Evolutionary conservation across 2,888 invertebrate species (phyloP).

Genomic region (Chydorus sphaericus): DNA sequence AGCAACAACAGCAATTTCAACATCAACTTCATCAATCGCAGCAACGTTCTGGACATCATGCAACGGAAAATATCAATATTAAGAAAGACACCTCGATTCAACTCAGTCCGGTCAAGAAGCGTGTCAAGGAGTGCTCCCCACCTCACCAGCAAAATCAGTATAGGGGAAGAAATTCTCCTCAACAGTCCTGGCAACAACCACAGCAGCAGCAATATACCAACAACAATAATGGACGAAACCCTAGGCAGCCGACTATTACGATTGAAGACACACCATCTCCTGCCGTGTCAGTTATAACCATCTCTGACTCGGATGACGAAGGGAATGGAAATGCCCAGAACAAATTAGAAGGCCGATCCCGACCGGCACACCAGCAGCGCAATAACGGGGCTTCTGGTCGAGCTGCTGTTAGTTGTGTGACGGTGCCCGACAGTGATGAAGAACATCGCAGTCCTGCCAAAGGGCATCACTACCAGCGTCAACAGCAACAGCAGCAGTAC

Average conservation of each 20-base stretch:
- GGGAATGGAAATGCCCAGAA: conserved; percentile 35
- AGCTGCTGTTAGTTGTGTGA: conserved; percentile 40
- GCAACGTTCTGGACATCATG: conserved; percentile 3
- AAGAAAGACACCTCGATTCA: conserved; percentile 57
- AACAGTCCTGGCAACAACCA: conserved; percentile 24
- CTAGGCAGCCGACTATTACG: conserved; percentile 71
- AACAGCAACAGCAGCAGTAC: conserved; percentile 22
- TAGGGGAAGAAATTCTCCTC: conserved; percentile 17
- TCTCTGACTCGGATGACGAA: conserved; percentile 89
- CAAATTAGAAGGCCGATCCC: conserved; percentile 21
- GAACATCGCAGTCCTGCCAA: conserved; percentile 40
- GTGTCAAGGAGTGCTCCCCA: conserved; percentile 90
- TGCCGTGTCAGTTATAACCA: conserved; percentile 86
- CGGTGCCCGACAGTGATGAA: conserved; percentile 60
- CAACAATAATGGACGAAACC: conserved; percentile 24
- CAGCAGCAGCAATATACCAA: conserved; percentile 17
- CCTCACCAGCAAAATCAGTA: conserved; percentile 28
- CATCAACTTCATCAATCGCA: conserved; percentile 17
- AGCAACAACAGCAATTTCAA: conserved; percentile 25
- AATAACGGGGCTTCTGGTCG: conserved; percentile 42
- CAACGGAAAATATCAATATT: conserved; percentile 17
- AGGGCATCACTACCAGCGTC: conserved; percentile 22
- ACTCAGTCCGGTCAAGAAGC: conserved; percentile 89
- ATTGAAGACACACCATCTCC: conserved; percentile 92
- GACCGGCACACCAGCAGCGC: conserved; percentile 21